Percentiles rank a stretch among this genome's conserved stretches.
Evolutionary conservation across 2,797 vertebrate species (phyloP).

Genomic region (Ctenosaura bakeri): DNA sequence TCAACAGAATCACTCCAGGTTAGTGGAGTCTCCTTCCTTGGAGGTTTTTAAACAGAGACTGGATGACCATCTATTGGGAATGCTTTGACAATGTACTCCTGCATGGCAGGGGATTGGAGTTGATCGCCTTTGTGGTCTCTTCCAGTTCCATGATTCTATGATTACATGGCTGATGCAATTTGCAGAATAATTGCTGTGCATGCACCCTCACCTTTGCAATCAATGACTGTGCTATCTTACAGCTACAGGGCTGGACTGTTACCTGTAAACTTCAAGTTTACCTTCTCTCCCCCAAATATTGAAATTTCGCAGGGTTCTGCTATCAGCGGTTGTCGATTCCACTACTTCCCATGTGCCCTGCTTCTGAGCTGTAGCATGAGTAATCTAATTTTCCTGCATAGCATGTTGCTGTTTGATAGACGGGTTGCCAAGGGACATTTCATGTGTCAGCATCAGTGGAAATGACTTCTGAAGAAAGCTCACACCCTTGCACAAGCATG

Average conservation of each 20-base stretch:
- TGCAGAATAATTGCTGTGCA: not conserved
- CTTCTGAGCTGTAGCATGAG: conserved; percentile 73
- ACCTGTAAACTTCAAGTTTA: too few species aligned
- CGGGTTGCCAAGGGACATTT: conserved; percentile 78
- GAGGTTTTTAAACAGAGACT: too few species aligned
- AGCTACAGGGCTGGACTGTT: not conserved
- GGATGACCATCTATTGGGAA: too few species aligned
- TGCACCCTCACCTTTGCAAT: not conserved
- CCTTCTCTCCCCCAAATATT: conserved; percentile 31
- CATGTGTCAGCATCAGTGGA: conserved; percentile 78
- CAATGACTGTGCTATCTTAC: too few species aligned
- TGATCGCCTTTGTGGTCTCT: too few species aligned
- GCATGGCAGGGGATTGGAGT: too few species aligned
- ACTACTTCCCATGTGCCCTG: conserved; percentile 48
- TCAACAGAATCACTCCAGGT: not conserved
- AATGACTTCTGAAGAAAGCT: conserved; percentile 81
- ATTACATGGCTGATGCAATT: not conserved
- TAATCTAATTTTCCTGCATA: conserved; percentile 80
- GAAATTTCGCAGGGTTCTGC: conserved; percentile 63
- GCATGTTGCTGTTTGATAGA: conserved; percentile 76
- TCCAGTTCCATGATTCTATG: too few species aligned
- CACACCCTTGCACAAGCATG: conserved; percentile 80
- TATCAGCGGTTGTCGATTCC: conserved; percentile 34
- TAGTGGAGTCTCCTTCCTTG: not conserved
- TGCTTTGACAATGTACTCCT: too few species aligned